Percentiles rank a stretch among this genome's conserved stretches.
These are phyloP conservation scores for Euthynnus affinis DNA, from an alignment of 2,797 vertebrate genomes.

Conservation along the genomic window DNA sequence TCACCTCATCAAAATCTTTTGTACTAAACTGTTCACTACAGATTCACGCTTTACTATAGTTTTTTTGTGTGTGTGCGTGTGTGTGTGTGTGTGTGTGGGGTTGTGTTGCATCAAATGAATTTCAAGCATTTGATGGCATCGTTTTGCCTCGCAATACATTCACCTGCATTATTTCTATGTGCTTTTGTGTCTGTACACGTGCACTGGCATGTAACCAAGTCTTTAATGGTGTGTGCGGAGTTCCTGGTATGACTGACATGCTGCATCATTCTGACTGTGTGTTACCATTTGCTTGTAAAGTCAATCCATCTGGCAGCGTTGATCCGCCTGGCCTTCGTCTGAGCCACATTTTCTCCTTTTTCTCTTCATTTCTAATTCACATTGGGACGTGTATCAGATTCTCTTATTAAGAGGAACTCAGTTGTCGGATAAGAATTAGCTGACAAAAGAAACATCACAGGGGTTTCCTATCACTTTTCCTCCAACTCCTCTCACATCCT, in stretches of 20 bases:
- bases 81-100: too few species aligned
- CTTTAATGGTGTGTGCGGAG: constrained; percentile 7
- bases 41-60: neutral
- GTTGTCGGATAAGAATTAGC: too few species aligned
- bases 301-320: constrained; percentile 42
- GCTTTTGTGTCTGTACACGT: neutral
- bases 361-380: neutral
- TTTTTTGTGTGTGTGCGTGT: too few species aligned
- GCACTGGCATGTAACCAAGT: neutral
- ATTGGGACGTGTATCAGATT: constrained; percentile 3
- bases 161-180: constrained; percentile 2
- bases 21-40: neutral
- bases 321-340: constrained; percentile 5
- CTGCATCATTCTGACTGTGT: constrained; percentile 5
- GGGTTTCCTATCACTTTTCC: neutral
- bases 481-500: neutral
- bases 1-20: neutral
- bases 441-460: neutral
- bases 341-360: neutral
- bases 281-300: constrained; percentile 19
- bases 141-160: neutral
- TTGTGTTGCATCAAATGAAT: neutral
- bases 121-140: constrained; percentile 14
- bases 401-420: too few species aligned
- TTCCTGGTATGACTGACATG: constrained; percentile 7